Conservation (phyloP, 1,140 invertebrate species). For the Pogonognathellus flavescens region DNA sequence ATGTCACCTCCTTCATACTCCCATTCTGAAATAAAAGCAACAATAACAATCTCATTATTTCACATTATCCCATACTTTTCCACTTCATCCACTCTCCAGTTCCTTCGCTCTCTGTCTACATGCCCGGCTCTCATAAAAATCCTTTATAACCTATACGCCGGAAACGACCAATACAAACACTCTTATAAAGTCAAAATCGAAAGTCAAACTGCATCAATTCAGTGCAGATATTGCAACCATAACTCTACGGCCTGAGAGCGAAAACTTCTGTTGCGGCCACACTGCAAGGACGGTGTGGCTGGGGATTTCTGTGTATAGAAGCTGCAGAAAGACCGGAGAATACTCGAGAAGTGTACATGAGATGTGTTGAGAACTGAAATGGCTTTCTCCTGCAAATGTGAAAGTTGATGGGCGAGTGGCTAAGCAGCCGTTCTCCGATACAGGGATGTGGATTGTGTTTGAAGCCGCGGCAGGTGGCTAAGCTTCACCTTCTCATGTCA, state of each 20-base stretch:
- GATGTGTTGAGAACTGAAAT: neutral
- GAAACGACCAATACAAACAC: neutral
- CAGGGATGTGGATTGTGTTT: neutral
- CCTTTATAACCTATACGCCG: neutral
- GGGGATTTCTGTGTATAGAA: too few relatives aligned
- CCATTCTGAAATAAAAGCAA: conserved; percentile 59
- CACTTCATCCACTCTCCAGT: neutral
- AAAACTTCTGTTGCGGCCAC: too few relatives aligned
- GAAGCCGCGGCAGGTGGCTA: conserved; percentile 14
- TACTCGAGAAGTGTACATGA: too few relatives aligned
- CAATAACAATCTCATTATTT: conserved; percentile 47
- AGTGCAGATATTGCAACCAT: neutral
- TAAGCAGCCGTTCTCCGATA: too few relatives aligned
- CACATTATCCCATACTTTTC: conserved; percentile 18
- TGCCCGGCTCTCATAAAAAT: neutral
- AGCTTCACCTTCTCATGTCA: conserved; percentile 39
- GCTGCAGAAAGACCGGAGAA: too few relatives aligned
- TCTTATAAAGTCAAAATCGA: neutral
- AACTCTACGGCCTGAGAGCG: too few relatives aligned
- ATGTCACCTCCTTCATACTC: conserved; percentile 52
- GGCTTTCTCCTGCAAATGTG: neutral
- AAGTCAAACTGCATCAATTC: neutral
- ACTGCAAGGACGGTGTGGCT: too few relatives aligned
- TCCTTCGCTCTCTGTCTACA: neutral
- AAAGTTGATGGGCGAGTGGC: conserved; percentile 1